phyloP scores from a whole-genome alignment of 2,113 vertebrate genomes.

The Pygoscelis adeliae region DNA sequence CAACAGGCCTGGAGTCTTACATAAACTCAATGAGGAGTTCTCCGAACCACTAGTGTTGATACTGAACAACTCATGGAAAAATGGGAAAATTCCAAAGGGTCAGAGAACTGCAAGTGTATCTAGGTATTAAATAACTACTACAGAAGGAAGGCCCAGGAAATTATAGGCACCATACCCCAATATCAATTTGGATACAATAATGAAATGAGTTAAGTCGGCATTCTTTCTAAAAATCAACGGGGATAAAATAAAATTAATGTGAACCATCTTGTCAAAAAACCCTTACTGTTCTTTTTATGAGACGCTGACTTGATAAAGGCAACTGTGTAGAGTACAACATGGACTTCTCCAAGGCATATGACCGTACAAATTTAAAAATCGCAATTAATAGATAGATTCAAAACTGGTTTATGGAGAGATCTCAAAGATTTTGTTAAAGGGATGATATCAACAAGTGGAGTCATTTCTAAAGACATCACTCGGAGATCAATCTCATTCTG shows the following conservation, averaged over 20 bases:
- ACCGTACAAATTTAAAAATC: background rate
- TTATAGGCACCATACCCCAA: background rate
- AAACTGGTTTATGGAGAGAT: background rate
- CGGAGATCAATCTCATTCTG: background rate
- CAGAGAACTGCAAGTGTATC: constrained; percentile 3
- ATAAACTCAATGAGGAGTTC: constrained; percentile 64
- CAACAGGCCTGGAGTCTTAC: constrained; percentile 67
- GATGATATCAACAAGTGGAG: background rate
- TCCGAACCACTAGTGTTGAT: constrained; percentile 59
- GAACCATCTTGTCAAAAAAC: background rate
- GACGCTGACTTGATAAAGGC: background rate
- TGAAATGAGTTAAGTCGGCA: background rate
- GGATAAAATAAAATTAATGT: background rate
- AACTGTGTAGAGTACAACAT: background rate
- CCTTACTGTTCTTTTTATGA: background rate
- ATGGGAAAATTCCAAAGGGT: constrained; percentile 50
- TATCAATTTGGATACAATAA: background rate
- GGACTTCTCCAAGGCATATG: background rate
- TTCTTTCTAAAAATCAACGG: background rate
- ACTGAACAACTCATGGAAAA: constrained; percentile 65
- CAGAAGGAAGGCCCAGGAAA: background rate
- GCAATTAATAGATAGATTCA: background rate
- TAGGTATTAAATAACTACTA: background rate
- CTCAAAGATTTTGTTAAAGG: background rate
- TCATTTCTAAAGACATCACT: background rate